Evolutionary conservation across 2,888 invertebrate species (phyloP), one percentile per base, ranked within the genome.

Genomic region (Siphonodentalium dalli): DNA sequence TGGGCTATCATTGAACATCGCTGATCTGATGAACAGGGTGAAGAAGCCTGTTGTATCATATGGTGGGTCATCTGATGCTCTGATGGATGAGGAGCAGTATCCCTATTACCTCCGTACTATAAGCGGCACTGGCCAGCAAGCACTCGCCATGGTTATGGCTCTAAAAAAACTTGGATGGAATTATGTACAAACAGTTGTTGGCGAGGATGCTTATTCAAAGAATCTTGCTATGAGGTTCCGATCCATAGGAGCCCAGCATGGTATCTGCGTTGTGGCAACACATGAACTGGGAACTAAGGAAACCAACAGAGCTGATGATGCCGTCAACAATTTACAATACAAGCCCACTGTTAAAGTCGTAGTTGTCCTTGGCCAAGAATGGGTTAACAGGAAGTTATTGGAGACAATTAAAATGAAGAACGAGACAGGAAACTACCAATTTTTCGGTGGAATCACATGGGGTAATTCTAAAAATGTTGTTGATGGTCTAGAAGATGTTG

Each of bases 1-100:
- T 6, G 45, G 41, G 3, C 46, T 69, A 33, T 72, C 75, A 1
- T 20, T 71, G 2, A 59, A 66, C 2, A 47, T 76, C 45, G 71
- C 75, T 2, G 83, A 83, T 44, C 76, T 86, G 63, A 78, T 86
- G 61, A 78, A 85, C 35, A 74, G 85, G 13, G 84, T 86, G 18
- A 66, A 59, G 72, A 74, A 82, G 43, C 86, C 86, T 1, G 84
- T 86, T 71, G 68, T 82, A 18, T 69, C 69, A 0, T 71, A 71
- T 24, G 58, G 65, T 7, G 71, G 74, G 1, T 63, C 63, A 1
- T 61, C 68, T 4, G 43, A 59, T 7, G 39, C 50, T 13, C 63
- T 76, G 11, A 52, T 62, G 26, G 58, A 69, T 27, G 54, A 45
- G 23, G 55, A 58, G 24, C 51, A 39, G 31, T 74, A 66, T 48